Percentiles rank a stretch among this genome's conserved stretches.
Evolutionary conservation across 1,140 invertebrate species (phyloP).

Genomic region (Heliothis subflexa): DNA sequence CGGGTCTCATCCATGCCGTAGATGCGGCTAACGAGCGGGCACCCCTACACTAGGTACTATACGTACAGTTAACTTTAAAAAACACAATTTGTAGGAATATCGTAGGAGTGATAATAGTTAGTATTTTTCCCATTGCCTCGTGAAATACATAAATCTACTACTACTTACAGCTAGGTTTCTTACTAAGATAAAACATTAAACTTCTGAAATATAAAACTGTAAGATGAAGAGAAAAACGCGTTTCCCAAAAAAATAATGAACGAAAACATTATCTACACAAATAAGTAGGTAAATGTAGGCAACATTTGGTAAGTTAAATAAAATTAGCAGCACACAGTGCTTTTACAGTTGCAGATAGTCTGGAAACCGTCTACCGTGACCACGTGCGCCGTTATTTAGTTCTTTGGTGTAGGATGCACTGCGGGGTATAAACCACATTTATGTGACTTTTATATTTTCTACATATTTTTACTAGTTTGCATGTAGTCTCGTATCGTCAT

Average conservation of each 20-base stretch:
- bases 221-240: too few relatives aligned
- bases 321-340: neutral
- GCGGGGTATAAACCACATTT: neutral
- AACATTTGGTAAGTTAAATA: neutral
- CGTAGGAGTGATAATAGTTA: too few relatives aligned
- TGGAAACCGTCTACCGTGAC: conserved; percentile 25
- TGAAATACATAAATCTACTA: too few relatives aligned
- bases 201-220: neutral
- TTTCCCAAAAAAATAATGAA: neutral
- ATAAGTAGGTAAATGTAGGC: neutral
- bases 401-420: neutral
- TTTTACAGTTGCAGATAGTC: conserved; percentile 26
- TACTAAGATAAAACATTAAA: neutral
- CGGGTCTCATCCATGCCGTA: conserved; percentile 18
- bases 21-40: conserved; percentile 14
- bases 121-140: neutral
- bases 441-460: neutral
- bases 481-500: too few relatives aligned
- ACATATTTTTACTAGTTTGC: too few relatives aligned
- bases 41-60: neutral
- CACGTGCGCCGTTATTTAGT: conserved; percentile 21
- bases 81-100: neutral
- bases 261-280: neutral
- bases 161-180: too few relatives aligned
- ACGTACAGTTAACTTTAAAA: neutral